A percentile compares a stretch with the other conserved stretches of the same genome.
Evolutionary conservation across 1,140 invertebrate genomes (phyloP).

Genomic region (Papilio polyxenes): DNA sequence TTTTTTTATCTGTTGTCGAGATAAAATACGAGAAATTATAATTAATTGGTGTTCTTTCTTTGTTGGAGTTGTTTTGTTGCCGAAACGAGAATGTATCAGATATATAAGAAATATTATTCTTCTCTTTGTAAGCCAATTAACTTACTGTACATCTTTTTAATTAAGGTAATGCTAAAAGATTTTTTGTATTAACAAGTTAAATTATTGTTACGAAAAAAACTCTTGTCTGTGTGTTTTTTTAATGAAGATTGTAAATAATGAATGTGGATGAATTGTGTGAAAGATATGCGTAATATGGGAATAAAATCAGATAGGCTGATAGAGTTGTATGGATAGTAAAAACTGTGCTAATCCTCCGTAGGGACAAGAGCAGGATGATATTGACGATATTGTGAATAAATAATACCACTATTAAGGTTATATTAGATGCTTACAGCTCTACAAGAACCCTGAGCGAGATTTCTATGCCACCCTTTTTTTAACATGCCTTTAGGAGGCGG

Average conservation of each 20-base stretch:
- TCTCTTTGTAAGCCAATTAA: neutral
- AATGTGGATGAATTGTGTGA: no score
- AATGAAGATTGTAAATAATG: neutral
- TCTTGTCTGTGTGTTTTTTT: neutral
- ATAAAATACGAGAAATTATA: constrained; percentile 13
- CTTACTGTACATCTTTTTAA: neutral
- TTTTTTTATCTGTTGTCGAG: constrained; percentile 1
- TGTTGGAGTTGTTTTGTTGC: neutral
- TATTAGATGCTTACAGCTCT: no score
- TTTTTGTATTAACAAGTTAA: neutral
- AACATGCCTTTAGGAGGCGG: no score
- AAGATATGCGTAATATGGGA: no score
- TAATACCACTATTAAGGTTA: no score
- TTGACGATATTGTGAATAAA: no score
- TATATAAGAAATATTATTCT: neutral
- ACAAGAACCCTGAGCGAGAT: no score
- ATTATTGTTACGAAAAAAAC: neutral
- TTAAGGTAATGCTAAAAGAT: neutral
- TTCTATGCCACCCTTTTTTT: no score
- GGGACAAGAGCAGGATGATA: no score
- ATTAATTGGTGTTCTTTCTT: constrained; percentile 13
- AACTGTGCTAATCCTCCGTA: no score
- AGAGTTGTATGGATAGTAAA: no score
- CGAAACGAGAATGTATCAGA: neutral
- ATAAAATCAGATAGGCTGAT: no score